phyloP scores from a whole-genome alignment of 1,140 invertebrate genomes.

The Lasioglossum albipes region DNA sequence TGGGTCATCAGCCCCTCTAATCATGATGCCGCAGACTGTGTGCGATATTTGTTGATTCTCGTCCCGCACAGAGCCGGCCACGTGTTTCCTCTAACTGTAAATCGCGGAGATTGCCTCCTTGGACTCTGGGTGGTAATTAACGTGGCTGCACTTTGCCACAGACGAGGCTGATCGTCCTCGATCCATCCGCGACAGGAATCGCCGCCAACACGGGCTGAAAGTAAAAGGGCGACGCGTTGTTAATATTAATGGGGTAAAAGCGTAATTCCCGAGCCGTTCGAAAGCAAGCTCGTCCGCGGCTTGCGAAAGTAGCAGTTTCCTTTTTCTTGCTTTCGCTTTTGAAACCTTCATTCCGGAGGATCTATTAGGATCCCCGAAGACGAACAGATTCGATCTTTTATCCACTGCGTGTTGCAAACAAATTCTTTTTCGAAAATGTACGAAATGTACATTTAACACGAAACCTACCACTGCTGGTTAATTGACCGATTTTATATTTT shows the following conservation, averaged over 20 bases:
- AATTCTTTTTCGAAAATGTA: too few species aligned
- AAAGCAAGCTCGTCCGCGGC: constrained; percentile 4
- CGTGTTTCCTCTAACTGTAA: constrained; percentile 35
- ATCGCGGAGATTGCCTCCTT: neutral
- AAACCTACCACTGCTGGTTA: too few species aligned
- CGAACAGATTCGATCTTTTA: too few species aligned
- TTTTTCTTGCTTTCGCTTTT: too few species aligned
- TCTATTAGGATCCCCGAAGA: too few species aligned
- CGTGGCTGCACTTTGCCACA: neutral
- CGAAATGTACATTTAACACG: too few species aligned
- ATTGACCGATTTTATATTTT: too few species aligned
- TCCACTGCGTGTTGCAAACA: too few species aligned
- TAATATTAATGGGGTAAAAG: constrained; percentile 37
- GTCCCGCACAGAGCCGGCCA: neutral
- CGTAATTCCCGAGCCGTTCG: constrained; percentile 3
- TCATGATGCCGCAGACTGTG: too few species aligned
- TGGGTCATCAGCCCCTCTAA: too few species aligned
- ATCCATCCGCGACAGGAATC: constrained; percentile 11
- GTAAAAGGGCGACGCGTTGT: constrained; percentile 32
- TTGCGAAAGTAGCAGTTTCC: neutral
- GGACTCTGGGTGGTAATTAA: neutral
- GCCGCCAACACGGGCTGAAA: constrained; percentile 23
- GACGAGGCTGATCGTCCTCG: constrained; percentile 38
- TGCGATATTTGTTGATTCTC: neutral
- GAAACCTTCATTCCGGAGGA: too few species aligned